Evolutionary conservation across 2,797 vertebrate species (phyloP).

Genomic region (Catharus ustulatus): DNA sequence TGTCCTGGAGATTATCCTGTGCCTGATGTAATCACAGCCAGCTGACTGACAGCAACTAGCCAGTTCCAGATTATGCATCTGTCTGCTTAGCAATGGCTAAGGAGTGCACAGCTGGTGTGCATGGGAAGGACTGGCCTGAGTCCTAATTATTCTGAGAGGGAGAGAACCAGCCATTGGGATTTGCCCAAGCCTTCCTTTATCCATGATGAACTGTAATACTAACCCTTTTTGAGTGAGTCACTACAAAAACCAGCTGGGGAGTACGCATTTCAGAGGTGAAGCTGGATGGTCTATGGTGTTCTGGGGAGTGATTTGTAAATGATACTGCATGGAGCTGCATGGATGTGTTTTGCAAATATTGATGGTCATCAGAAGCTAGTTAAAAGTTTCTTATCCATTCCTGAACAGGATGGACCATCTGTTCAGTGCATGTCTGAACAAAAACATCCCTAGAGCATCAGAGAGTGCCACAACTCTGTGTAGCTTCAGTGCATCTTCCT

Average conservation of each 20-base stretch:
- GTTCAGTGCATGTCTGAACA: not conserved
- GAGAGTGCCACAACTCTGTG: not conserved
- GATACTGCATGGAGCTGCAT: not conserved
- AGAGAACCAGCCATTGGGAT: conserved; percentile 40
- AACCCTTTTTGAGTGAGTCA: conserved; percentile 33
- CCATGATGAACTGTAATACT: conserved; percentile 19
- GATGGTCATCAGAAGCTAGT: not conserved
- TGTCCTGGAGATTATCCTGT: not conserved
- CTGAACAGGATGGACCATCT: not conserved
- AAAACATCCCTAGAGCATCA: not conserved
- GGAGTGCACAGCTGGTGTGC: conserved; percentile 12
- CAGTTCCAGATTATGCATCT: conserved; percentile 21
- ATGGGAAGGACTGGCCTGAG: not conserved
- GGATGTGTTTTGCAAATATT: not conserved
- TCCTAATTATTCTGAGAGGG: conserved; percentile 15
- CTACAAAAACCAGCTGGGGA: not conserved
- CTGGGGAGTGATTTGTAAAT: not conserved
- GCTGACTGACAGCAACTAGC: not conserved
- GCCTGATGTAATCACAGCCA: not conserved
- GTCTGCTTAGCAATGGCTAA: not conserved
- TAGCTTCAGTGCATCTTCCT: not conserved
- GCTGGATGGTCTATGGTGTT: not conserved
- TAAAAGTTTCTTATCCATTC: not conserved
- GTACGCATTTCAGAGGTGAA: not conserved
- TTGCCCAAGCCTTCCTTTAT: not conserved